Evolutionary conservation across 1,140 invertebrate species (phyloP).

Genomic region (Nomia melanderi): DNA sequence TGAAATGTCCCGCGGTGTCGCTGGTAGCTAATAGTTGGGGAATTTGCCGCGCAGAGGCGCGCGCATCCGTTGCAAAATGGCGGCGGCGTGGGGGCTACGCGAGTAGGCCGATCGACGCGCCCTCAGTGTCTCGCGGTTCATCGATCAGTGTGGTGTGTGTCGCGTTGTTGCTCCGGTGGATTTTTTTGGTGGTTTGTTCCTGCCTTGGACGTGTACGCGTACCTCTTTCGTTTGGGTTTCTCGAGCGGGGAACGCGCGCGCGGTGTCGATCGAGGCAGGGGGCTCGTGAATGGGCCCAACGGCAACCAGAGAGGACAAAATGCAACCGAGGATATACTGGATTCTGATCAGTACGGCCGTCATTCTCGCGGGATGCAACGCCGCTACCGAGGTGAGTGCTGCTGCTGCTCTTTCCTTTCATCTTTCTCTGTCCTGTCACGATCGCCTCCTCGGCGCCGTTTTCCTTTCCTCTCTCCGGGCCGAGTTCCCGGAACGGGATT

Average conservation of each 20-base stretch:
- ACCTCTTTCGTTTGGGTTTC: constrained; percentile 27
- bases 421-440: constrained; percentile 12
- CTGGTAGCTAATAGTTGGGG: not conserved
- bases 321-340: constrained; percentile 75
- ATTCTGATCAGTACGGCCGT: constrained; percentile 67
- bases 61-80: not conserved
- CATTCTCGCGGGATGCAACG: constrained; percentile 67
- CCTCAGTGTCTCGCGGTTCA: constrained; percentile 75
- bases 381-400: constrained; percentile 70
- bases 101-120: constrained; percentile 68
- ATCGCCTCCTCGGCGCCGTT: constrained; percentile 2
- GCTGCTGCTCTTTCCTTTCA: not conserved
- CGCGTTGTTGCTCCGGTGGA: constrained; percentile 73
- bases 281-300: constrained; percentile 47
- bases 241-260: constrained; percentile 38
- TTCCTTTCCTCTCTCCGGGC: not conserved
- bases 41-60: not conserved
- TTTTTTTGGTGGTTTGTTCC: constrained; percentile 69
- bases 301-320: constrained; percentile 52
- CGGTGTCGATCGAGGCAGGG: constrained; percentile 30
- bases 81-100: constrained; percentile 9
- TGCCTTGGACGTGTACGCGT: constrained; percentile 48
- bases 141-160: constrained; percentile 76
- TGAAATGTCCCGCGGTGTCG: constrained; percentile 1
- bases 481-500: not conserved